Evolutionary conservation across 2,797 vertebrate species (phyloP), one percentile per base, ranked within the genome.

Genomic region (Oreonectes daqikongensis): DNA sequence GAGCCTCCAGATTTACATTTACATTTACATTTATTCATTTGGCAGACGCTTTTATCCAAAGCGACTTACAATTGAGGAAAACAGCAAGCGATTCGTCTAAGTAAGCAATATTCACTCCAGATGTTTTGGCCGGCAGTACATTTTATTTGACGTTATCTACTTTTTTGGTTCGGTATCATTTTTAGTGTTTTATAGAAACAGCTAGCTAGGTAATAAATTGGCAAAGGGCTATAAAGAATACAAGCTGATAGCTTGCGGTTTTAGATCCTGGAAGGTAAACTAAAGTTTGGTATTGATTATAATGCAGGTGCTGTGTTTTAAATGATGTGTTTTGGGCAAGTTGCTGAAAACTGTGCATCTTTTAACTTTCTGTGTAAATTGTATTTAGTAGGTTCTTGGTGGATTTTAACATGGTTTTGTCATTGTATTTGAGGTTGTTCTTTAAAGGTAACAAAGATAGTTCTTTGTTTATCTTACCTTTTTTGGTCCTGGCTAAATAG

Each of bases 401-500:
- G n/a, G n/a, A n/a, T n/a, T n/a, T n/a, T n/a, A n/a, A n/a, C n/a
- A n/a, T n/a, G n/a, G n/a, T n/a, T n/a, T n/a, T n/a, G n/a, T n/a
- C n/a, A n/a, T n/a, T n/a, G n/a, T n/a, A n/a, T n/a, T n/a, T n/a
- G n/a, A n/a, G n/a, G n/a, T n/a, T n/a, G n/a, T 57, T 14, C 63
- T 46, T 55, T 15, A 55, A 24, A 7, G 38, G 2, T 57, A 67
- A 40, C 14, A 35, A 30, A 68, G 9, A 59, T 24, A 68, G 28
- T 55, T 35, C 32, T 35, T n/a, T n/a, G n/a, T n/a, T n/a, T n/a
- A 8, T 8, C 10, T 32, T 28, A 44, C 18, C 18, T 18, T 66
- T 42, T 75, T 44, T n/a, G n/a, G 65, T 75, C 14, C 63, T 67
- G 18, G 9, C 5, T 76, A 38, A 75, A 68, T 75, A 30, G 40